Evolutionary conservation across 2,797 vertebrate genomes (phyloP), one percentile per base, ranked within the genome.

Genomic region (Trichosurus vulpecula): DNA sequence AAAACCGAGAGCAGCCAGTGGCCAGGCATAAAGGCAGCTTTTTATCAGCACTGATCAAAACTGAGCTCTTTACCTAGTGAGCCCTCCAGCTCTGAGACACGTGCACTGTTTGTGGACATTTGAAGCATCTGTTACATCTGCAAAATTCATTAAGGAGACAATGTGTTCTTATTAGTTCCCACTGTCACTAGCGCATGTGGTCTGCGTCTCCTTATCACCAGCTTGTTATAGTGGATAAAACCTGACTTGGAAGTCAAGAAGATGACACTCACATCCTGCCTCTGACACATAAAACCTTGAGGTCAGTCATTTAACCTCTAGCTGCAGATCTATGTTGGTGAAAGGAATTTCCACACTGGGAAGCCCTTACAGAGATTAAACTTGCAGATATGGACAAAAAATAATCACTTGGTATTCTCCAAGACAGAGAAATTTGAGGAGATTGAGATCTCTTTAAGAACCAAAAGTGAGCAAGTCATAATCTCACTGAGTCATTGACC

Each of bases 21-120:
- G 90, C 92, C 95, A 54, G 61, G 54, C 92, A 96, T 56, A 96
- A 89, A 31, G 51, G 89, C 54, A 54, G 8, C 8, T 41, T 96
- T 74, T 95, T 92, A 94, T 93, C 91, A 92, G 22, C 94, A 1
- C 3, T 92, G 41, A 94, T 52, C 11, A 12, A 93, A 97, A 54
- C 8, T 2, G 47, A 41, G 0, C 61, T 22, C 47, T 93, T 94
- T 94, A 0, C 57, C 90, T 96, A 95, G 56, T 61, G 95, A 97
- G 22, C 90, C 89, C 90, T 92, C 91, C 92, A 6, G 8, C 35
- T 94, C 90, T 90, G 12, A 11, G 91, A 52, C 58, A n/a, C 92
- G 2, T 61, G 6, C 90, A 0, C 14, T 87, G 91, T 87, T 92
- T 94, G 51, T 54, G 92, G n/a, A 54, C 25, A 12, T 54, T 94